Evolutionary conservation across 1,140 invertebrate genomes (phyloP).

Genomic region (Drosophila sp.): DNA sequence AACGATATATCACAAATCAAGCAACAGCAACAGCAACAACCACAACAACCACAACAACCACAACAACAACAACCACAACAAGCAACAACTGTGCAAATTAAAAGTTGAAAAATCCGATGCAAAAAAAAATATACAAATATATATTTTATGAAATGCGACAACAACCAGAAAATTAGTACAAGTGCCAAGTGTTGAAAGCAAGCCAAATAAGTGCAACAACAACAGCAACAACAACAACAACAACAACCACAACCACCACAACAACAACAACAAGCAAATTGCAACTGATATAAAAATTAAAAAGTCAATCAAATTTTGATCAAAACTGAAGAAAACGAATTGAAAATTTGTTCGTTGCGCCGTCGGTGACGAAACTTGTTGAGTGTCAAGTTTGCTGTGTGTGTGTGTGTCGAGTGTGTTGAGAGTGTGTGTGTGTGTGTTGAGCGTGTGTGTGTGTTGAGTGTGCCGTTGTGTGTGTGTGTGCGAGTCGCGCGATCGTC

Average conservation of each 20-base stretch:
- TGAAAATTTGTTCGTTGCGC: constrained; percentile 28
- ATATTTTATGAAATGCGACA: constrained; percentile 1
- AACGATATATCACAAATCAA: not conserved
- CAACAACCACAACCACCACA: not conserved
- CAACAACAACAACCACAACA: no score
- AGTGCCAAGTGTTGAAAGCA: constrained; percentile 63
- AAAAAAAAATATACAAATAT: constrained; percentile 1
- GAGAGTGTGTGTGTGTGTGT: not conserved
- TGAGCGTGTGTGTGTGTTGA: constrained; percentile 1
- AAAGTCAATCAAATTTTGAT: constrained; percentile 2
- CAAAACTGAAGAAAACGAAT: constrained; percentile 31
- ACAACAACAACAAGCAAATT: not conserved
- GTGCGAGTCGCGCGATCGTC: constrained; percentile 22
- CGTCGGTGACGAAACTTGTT: constrained; percentile 54
- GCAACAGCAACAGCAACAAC: no score
- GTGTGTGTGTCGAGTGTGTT: not conserved
- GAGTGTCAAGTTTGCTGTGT: constrained; percentile 28
- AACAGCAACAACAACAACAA: constrained; percentile 3
- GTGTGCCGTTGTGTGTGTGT: constrained; percentile 12
- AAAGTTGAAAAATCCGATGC: no score
- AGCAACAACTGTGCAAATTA: constrained; percentile 11
- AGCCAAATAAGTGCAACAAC: constrained; percentile 28
- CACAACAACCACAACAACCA: no score
- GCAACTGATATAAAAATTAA: not conserved
- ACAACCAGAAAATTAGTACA: constrained; percentile 33